Evolutionary conservation across 2,797 vertebrate species (phyloP).

Genomic region (Malacoraja senta): DNA sequence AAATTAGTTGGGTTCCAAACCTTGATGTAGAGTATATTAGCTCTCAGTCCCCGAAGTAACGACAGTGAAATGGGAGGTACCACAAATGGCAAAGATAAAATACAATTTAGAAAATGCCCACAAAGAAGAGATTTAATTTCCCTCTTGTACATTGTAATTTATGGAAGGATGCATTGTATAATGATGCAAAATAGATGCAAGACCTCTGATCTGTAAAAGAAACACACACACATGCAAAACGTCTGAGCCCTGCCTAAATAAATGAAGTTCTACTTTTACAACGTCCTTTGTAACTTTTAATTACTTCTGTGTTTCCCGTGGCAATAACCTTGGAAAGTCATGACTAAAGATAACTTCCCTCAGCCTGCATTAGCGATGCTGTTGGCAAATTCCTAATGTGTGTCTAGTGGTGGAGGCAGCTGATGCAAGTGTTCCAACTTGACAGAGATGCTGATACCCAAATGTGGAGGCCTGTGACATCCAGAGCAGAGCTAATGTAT

Average conservation of each 20-base stretch:
- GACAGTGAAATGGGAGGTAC: not conserved
- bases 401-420: not conserved
- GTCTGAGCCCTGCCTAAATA: not conserved
- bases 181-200: not conserved
- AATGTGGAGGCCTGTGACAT: not conserved
- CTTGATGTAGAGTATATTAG: not conserved
- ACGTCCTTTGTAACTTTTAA: not conserved
- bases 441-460: not conserved
- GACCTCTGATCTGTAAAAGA: not conserved
- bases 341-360: not conserved
- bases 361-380: not conserved
- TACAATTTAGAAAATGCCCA: not conserved
- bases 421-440: too few species aligned
- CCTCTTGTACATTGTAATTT: not conserved
- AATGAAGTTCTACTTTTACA: not conserved
- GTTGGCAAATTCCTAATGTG: not conserved
- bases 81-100: not conserved
- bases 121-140: not conserved
- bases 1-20: constrained; percentile 9
- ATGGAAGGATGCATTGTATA: too few species aligned
- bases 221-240: not conserved
- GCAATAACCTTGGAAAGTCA: not conserved
- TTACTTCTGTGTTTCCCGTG: not conserved
- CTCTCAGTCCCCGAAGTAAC: not conserved
- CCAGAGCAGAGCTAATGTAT: not conserved